Evolutionary conservation across 2,888 invertebrate genomes (phyloP).

Genomic region (Acanthopleura granulata): DNA sequence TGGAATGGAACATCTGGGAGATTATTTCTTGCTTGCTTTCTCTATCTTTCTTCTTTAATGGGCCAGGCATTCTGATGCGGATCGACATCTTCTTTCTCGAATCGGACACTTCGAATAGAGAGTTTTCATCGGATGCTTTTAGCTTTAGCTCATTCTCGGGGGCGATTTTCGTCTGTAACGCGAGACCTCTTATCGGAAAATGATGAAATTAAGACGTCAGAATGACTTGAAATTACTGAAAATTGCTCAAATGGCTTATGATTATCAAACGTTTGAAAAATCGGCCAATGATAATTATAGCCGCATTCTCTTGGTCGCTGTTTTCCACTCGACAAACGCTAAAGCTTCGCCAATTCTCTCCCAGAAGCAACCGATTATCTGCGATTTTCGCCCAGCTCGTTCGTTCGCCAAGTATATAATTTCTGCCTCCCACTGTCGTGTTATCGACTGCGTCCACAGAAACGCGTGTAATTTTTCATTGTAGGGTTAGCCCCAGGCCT

Average conservation of each 20-base stretch:
- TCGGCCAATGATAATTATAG: constrained; percentile 32
- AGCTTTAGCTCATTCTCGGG: no score
- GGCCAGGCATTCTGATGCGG: no score
- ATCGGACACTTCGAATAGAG: no score
- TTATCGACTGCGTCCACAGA: not conserved
- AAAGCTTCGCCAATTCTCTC: not conserved
- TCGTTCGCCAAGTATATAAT: constrained; percentile 1
- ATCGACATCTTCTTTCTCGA: no score
- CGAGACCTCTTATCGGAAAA: constrained; percentile 21
- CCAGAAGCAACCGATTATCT: not conserved
- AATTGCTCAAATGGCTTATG: constrained; percentile 31
- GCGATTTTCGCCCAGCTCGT: not conserved
- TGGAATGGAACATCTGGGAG: no score
- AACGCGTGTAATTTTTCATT: constrained; percentile 19
- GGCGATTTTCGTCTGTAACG: constrained; percentile 14
- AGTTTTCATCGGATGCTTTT: no score
- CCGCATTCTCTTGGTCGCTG: constrained; percentile 10
- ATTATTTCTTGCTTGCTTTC: no score
- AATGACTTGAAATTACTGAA: constrained; percentile 33
- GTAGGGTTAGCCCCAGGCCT: not conserved
- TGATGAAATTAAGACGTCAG: constrained; percentile 28
- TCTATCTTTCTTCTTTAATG: no score
- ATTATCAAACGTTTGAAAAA: constrained; percentile 31
- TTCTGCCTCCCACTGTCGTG: not conserved
- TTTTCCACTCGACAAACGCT: not conserved